Base-by-base conservation (phyloP, 2,797 vertebrate species). In the Coreius guichenoti region DNA sequence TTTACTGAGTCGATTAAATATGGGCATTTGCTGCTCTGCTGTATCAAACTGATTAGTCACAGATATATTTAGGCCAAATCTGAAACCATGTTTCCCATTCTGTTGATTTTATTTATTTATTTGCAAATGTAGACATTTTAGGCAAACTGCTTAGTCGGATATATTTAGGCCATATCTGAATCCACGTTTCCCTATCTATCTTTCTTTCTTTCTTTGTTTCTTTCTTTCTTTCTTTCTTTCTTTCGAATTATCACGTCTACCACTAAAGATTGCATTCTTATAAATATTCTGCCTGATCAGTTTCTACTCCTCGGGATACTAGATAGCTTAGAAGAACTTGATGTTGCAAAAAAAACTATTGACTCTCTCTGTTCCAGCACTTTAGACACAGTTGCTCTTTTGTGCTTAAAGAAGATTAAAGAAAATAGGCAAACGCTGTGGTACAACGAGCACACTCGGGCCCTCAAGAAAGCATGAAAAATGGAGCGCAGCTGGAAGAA, bases 1-100 rank as follows among this genome's bases (percentile, higher is more conserved):
- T 51, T 70, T 21, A 83, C 7, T 63, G 67, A 61, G 33, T 61
- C 13, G 68, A n/a, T 79, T 80, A 43, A 51, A 45, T 43, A 80
- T 31, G 36, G 26, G 14, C 29, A 5, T 33, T 56, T 4, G 19
- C 74, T 31, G 45, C 61, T 63, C 12, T 14, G n/a, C 58, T 63
- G 26, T 16, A 29, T 29, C 61, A 63, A 63, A 63, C 61, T 16
- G 61, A 63, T 63, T 63, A 75, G 8, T 49, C 43, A 29, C 17
- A 5, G 26, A 29, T 75, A 54, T 12, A 75, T 75, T 75, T 51
- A 75, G 17, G 29, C 26, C 17, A 51, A 51, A 51, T 51, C 26
- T 74, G 8, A 74, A 74, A 49, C 1, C 45, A 74, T 31, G 16
- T 47, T 29, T 49, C n/a, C 16, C 26, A 5, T 19, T 31, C 26